These are phyloP conservation scores for Zaprionus lineosus DNA, from an alignment of 2,888 invertebrate species.

Conservation along the genomic window DNA sequence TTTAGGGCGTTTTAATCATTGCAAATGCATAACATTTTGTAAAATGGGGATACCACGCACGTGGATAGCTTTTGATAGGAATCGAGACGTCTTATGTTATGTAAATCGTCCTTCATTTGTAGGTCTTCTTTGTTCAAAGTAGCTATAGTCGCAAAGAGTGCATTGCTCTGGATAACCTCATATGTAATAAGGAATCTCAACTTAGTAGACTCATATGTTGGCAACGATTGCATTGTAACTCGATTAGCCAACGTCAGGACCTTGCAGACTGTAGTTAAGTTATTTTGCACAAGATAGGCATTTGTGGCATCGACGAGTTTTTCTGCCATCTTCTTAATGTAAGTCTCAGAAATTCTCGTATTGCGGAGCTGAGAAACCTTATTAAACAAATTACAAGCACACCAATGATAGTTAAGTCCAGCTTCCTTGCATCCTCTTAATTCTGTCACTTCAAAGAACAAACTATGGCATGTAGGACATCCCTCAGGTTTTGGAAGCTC, in stretches of 20 bases:
- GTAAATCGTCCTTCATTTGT: no score
- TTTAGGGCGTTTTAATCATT: no score
- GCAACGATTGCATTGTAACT: no score
- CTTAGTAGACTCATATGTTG: no score
- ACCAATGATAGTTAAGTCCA: conserved; percentile 89
- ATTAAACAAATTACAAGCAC: conserved; percentile 84
- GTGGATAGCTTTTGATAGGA: no score
- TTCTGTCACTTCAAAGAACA: conserved; percentile 85
- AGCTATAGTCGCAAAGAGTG: no score
- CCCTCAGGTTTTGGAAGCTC: conserved; percentile 73
- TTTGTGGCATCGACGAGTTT: conserved; percentile 66
- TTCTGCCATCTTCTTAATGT: conserved; percentile 11
- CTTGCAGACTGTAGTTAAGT: conserved; percentile 54
- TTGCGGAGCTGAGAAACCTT: background rate
- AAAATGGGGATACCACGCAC: no score
- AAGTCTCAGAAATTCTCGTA: background rate
- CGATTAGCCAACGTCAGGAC: conserved; percentile 37
- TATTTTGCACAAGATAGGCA: conserved; percentile 43
- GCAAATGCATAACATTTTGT: no score
- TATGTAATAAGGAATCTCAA: no score
- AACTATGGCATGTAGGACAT: conserved; percentile 86
- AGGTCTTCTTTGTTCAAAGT: no score
- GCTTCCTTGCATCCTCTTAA: conserved; percentile 88
- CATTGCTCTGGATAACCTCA: no score
- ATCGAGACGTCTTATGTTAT: no score